Base-by-base conservation (phyloP, 1,140 invertebrate genomes). In the Drosophila jambulina region DNA sequence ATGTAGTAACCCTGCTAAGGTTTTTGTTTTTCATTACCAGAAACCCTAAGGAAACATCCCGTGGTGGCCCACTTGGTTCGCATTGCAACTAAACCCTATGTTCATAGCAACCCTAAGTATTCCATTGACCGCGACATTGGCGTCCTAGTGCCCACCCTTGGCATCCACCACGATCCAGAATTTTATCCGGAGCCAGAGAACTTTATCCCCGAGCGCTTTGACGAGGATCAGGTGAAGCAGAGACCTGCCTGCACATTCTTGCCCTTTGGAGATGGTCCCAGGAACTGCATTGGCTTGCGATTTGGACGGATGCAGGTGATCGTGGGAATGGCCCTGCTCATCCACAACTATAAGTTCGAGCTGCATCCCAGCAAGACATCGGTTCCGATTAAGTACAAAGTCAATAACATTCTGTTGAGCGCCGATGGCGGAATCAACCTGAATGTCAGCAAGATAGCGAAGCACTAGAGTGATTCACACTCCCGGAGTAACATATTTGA, bases 11-110 rank as follows among this genome's bases (percentile, higher is more conserved):
- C 10, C 0, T 17, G 15, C 15, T 23, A 25, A 23, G 4, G 2
- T 4, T 12, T 6, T 23, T 12, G n/a, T 2, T 13, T 2, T 6
- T 23, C 2, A 9, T 13, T 1, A 8, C 12, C 19, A 91, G 95
- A 96, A 94, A 95, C 95, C 1, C 88, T 96, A 54, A 93, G 96
- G 13, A 94, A 94, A 68, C 94, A 95, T 87, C 95, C 96, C 45
- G 93, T 95, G 0, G 87, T 95, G 53, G 93, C 93, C 8, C 88
- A 94, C 21, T 78, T 96, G 12, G 94, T 94, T 75, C 93, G 95
- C 53, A 77, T 91, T 25, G 94, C 94, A 34, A 94, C 60, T 0
- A 57, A 76, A n/a, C 40, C 43, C 90, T 9, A 94, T 94, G 74
- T 93, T 94, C 23, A 95, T 94, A 80, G 95, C 8, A 94, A 94